Percentiles rank a stretch among this genome's conserved stretches.
These are phyloP conservation scores for Masticophis lateralis DNA, from an alignment of 2,797 vertebrate genomes.

Conservation along the genomic window DNA sequence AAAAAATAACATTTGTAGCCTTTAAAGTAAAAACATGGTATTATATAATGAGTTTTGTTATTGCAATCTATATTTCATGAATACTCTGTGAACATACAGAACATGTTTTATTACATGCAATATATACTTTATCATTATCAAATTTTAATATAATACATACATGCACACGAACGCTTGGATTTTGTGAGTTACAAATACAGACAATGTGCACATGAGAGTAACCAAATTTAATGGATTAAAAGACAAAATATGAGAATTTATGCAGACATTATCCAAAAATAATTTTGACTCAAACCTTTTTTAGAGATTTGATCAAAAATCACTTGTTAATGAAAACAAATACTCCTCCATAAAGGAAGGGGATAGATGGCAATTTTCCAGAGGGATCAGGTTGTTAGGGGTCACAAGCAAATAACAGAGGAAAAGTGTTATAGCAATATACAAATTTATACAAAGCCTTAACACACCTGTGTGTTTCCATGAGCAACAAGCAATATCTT, in stretches of 20 bases:
- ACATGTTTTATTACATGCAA: not conserved
- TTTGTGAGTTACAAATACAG: not conserved
- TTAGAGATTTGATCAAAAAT: not conserved
- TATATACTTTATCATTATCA: not conserved
- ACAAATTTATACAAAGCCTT: constrained; percentile 5
- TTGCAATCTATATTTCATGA: not conserved
- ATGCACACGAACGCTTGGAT: not conserved
- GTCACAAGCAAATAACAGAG: not conserved
- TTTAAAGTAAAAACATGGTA: not conserved
- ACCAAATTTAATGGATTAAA: not conserved
- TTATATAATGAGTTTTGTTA: not conserved
- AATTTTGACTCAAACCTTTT: not conserved
- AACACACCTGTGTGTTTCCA: constrained; percentile 82
- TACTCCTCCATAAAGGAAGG: not conserved
- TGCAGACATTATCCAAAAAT: not conserved
- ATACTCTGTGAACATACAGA: not conserved
- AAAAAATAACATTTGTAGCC: not conserved
- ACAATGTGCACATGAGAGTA: not conserved
- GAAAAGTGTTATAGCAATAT: not conserved
- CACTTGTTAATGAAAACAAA: not conserved
- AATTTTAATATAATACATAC: not conserved
- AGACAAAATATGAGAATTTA: not conserved
- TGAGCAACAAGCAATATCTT: constrained; percentile 93
- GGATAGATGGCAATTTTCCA: not conserved
- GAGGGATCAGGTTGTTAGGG: not conserved